These are phyloP conservation scores for Euplagia quadripunctaria DNA, from an alignment of 2,888 invertebrate species.

Conservation along the genomic window DNA sequence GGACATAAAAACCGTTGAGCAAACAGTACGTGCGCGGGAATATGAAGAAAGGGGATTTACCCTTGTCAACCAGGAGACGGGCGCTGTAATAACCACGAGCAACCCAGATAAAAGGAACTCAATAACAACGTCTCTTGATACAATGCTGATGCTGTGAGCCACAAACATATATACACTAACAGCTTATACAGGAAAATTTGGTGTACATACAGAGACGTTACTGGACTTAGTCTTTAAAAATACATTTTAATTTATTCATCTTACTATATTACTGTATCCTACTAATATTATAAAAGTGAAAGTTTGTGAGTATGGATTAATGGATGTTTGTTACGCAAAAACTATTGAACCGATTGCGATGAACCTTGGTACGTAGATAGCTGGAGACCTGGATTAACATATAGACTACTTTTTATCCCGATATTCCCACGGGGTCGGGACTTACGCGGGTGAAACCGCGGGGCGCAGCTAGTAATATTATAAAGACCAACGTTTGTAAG, in stretches of 20 bases:
- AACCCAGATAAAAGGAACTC: slow-evolving; percentile 73
- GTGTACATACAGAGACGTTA: neutral
- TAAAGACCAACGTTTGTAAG: too few species aligned
- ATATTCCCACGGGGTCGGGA: too few species aligned
- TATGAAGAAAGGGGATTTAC: slow-evolving; percentile 85
- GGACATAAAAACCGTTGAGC: slow-evolving; percentile 54
- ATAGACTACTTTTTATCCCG: too few species aligned
- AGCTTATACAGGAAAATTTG: neutral
- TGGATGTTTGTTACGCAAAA: too few species aligned
- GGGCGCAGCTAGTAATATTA: too few species aligned
- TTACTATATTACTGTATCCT: too few species aligned
- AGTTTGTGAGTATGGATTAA: too few species aligned
- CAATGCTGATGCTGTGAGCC: slow-evolving; percentile 46
- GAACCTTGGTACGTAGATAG: too few species aligned
- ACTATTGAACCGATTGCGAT: too few species aligned
- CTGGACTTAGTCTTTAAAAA: neutral
- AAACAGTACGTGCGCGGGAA: slow-evolving; percentile 60
- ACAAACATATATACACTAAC: slow-evolving; percentile 18
- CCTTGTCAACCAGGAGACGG: slow-evolving; percentile 80
- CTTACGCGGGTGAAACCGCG: too few species aligned
- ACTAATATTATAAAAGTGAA: too few species aligned
- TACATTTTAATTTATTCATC: neutral
- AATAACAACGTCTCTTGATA: slow-evolving; percentile 59
- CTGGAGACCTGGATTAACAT: too few species aligned
- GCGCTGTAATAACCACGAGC: slow-evolving; percentile 74